Conservation (phyloP, 2,113 vertebrate species). For the Percina caprodes region DNA sequence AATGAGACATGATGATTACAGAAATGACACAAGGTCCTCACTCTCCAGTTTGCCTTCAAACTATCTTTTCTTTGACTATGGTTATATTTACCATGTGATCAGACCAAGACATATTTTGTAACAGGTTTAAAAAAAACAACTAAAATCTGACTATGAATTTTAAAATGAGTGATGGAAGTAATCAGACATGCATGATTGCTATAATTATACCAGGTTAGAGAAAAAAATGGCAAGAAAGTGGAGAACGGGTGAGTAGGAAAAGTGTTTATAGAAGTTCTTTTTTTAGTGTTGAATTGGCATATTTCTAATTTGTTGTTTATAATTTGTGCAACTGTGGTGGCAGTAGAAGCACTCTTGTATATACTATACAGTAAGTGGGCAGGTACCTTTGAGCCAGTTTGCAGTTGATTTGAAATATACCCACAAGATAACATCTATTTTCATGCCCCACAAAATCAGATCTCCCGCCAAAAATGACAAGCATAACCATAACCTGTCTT, state of each 20-base stretch:
- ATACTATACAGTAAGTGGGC: neutral
- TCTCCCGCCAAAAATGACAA: slow-evolving; percentile 16
- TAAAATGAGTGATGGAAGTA: neutral
- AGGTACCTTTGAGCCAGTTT: neutral
- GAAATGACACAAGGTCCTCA: neutral
- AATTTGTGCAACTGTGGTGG: neutral
- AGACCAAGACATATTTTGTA: neutral
- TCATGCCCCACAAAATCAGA: slow-evolving; percentile 12
- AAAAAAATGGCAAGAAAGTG: neutral
- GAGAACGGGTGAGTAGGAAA: neutral
- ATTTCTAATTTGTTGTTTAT: neutral
- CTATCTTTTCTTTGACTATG: neutral
- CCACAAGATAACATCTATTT: slow-evolving; percentile 7
- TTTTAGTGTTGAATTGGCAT: neutral
- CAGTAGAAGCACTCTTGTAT: neutral
- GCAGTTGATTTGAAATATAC: slow-evolving; percentile 28
- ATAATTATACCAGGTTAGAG: neutral
- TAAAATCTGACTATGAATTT: neutral
- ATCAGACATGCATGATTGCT: neutral
- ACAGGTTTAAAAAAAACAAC: neutral
- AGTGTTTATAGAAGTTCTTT: neutral
- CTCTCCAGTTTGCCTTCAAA: neutral
- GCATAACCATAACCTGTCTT: neutral
- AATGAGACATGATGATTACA: neutral
- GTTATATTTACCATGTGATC: neutral